phyloP scores from a whole-genome alignment of 2,888 invertebrate genomes.

The Chymomyza caudatula region DNA sequence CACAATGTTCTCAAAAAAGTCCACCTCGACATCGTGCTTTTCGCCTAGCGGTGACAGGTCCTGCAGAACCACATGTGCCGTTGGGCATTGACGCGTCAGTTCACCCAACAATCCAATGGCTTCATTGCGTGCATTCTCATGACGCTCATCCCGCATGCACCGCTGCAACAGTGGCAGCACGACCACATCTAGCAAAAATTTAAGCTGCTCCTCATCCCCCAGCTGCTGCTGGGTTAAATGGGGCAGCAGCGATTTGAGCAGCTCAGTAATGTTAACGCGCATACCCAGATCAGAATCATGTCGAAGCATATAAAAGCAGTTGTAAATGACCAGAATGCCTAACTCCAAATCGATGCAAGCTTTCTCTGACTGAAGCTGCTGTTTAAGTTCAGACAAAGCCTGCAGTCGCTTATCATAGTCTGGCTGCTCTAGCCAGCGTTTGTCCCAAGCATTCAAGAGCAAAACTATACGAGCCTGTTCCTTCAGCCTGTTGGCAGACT shows the following conservation, averaged over 20 bases:
- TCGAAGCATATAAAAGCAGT: constrained; percentile 87
- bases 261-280: constrained; percentile 86
- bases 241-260: constrained; percentile 85
- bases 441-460: constrained; percentile 92
- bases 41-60: constrained; percentile 85
- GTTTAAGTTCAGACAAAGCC: constrained; percentile 85
- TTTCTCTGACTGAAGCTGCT: constrained; percentile 78
- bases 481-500: constrained; percentile 65
- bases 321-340: constrained; percentile 87
- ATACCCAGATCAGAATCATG: constrained; percentile 91
- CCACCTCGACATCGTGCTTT: constrained; percentile 87
- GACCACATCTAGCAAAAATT: constrained; percentile 85
- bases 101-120: constrained; percentile 88
- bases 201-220: constrained; percentile 80
- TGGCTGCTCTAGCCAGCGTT: constrained; percentile 94
- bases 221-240: constrained; percentile 81
- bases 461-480: constrained; percentile 80
- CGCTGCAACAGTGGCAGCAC: constrained; percentile 85
- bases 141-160: constrained; percentile 83
- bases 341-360: constrained; percentile 81
- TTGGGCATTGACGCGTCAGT: constrained; percentile 85
- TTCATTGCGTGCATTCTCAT: constrained; percentile 87
- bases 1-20: constrained; percentile 95
- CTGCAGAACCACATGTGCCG: constrained; percentile 84
- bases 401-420: constrained; percentile 90